These are phyloP conservation scores for Crambe crambe DNA, from an alignment of 37 sponge, comb jelly and placozoan genomes.

Conservation along the genomic window DNA sequence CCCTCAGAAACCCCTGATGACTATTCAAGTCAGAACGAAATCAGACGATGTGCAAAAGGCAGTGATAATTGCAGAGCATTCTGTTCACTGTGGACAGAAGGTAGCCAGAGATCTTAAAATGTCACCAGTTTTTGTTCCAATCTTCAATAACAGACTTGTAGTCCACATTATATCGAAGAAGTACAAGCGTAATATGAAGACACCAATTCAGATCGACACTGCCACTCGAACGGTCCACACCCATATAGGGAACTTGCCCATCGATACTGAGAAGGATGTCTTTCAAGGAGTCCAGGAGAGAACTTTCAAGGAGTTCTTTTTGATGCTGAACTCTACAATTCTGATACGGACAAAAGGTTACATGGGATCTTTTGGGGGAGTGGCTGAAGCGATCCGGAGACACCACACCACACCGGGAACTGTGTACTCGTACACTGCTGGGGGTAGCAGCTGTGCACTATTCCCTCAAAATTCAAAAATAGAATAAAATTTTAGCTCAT, in stretches of 20 bases:
- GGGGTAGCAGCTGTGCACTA: not conserved
- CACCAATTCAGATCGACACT: slow-evolving; percentile 35
- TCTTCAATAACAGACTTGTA: slow-evolving; percentile 43
- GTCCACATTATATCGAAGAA: slow-evolving; percentile 39
- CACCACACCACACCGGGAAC: slow-evolving; percentile 1
- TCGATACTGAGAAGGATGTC: slow-evolving; percentile 29
- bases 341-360: slow-evolving; percentile 51
- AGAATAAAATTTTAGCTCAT: not conserved
- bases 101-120: slow-evolving; percentile 21
- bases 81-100: slow-evolving; percentile 33
- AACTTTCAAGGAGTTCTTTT: slow-evolving; percentile 58
- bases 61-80: not conserved
- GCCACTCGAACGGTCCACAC: slow-evolving; percentile 56
- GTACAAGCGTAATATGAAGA: slow-evolving; percentile 15
- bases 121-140: not conserved
- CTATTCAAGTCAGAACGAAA: slow-evolving; percentile 29
- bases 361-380: slow-evolving; percentile 30
- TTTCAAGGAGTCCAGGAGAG: slow-evolving; percentile 23
- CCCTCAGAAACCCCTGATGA: slow-evolving; percentile 13
- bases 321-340: slow-evolving; percentile 50
- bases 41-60: slow-evolving; percentile 21
- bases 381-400: slow-evolving; percentile 59
- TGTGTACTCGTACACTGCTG: slow-evolving; percentile 17
- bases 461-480: slow-evolving; percentile 15
- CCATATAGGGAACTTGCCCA: slow-evolving; percentile 49